A percentile compares a stretch with the other conserved stretches of the same genome.
Conservation (phyloP, 2,797 vertebrate species). For the Sebastes umbrosus region DNA sequence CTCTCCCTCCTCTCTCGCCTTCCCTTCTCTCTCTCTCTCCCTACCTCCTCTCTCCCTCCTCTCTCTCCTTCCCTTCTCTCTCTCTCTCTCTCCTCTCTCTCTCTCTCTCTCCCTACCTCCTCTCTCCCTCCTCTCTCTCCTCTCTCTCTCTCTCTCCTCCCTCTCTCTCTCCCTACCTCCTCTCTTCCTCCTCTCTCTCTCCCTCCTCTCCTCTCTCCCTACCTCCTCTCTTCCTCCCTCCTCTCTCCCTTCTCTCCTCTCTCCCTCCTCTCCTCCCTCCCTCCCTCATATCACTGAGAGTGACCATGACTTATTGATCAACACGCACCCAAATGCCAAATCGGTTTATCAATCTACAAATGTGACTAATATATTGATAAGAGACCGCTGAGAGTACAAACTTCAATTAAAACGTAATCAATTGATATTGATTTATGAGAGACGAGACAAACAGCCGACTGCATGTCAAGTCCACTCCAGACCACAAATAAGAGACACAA, state of each 20-base stretch:
- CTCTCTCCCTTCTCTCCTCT: neutral
- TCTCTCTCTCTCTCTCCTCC: neutral
- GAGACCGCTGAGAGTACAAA: neutral
- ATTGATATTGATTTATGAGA: neutral
- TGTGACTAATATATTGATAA: slow-evolving; percentile 11
- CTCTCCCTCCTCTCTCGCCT: too few relatives aligned
- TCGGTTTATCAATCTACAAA: slow-evolving; percentile 9
- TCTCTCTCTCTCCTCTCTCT: too few relatives aligned
- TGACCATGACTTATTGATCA: slow-evolving; percentile 27
- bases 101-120: too few relatives aligned
- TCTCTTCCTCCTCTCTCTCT: rapidly evolving
- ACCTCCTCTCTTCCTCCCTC: neutral
- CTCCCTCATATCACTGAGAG: neutral
- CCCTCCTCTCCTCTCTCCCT: too few relatives aligned
- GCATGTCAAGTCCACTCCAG: neutral
- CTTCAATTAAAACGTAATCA: neutral
- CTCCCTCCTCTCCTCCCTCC: neutral
- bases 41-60: too few relatives aligned
- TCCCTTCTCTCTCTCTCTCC: neutral
- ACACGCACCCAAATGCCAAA: neutral
- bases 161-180: rapidly evolving
- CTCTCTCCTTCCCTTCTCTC: too few relatives aligned
- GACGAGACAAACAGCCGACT: neutral
- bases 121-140: too few relatives aligned
- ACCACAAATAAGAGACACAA: neutral